These are phyloP conservation scores for Chelonus insularis DNA, from an alignment of 1,140 invertebrate species.

Conservation along the genomic window DNA sequence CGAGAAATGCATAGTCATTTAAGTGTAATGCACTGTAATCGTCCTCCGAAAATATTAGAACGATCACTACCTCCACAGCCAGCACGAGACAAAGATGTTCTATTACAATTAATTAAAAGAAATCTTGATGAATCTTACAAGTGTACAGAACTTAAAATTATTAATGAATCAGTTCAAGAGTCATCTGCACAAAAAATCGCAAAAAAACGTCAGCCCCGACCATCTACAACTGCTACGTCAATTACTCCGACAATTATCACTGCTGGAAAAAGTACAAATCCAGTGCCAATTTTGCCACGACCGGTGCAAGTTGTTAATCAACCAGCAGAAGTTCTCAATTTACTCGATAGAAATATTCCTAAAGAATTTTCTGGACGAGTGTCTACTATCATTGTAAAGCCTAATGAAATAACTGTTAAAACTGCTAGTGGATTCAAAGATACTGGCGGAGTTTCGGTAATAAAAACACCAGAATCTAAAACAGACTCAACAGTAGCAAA, in stretches of 20 bases:
- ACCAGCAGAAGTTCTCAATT: background rate
- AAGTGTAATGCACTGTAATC: constrained; percentile 54
- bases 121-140: constrained; percentile 40
- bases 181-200: background rate
- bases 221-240: no score
- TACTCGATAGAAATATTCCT: background rate
- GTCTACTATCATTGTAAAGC: background rate
- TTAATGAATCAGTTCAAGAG: background rate
- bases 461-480: background rate
- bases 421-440: background rate
- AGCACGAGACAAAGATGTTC: constrained; percentile 42
- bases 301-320: background rate
- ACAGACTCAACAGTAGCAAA: background rate
- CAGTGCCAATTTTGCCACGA: background rate
- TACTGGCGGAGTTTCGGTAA: no score
- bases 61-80: constrained; percentile 42
- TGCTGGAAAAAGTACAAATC: background rate
- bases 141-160: constrained; percentile 22
- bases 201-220: no score
- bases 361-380: background rate
- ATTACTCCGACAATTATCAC: background rate
- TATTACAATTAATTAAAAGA: constrained; percentile 45
- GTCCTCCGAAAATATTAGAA: constrained; percentile 53
- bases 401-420: background rate
- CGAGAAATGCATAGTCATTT: constrained; percentile 58